Percentiles rank a stretch among this genome's conserved stretches.
Evolutionary conservation across 2,113 vertebrate genomes (phyloP).

Genomic region (Buteo buteo): DNA sequence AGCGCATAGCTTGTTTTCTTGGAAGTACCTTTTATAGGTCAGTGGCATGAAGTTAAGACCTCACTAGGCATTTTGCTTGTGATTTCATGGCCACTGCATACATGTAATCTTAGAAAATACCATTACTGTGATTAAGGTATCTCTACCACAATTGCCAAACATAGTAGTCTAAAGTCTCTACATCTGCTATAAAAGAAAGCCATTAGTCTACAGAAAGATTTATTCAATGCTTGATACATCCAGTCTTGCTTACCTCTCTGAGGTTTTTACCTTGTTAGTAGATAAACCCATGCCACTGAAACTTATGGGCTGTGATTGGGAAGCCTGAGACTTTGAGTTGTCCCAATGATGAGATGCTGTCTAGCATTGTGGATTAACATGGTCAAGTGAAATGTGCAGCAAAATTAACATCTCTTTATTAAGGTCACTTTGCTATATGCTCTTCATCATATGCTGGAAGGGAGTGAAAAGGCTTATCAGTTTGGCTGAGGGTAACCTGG

Average conservation of each 20-base stretch:
- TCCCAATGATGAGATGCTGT: not conserved
- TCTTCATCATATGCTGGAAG: not conserved
- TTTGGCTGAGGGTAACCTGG: not conserved
- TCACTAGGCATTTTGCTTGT: not conserved
- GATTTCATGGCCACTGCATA: not conserved
- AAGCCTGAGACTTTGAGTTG: not conserved
- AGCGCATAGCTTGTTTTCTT: not conserved
- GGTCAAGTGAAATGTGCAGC: not conserved
- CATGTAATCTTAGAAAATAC: not conserved
- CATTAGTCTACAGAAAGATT: not conserved
- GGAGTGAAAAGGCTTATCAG: not conserved
- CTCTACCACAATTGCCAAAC: not conserved
- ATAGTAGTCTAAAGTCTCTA: not conserved
- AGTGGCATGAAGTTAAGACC: not conserved
- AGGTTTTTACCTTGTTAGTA: not conserved
- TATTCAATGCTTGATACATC: too few species aligned
- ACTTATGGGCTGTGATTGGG: not conserved
- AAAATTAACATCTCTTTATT: not conserved
- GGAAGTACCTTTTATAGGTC: not conserved
- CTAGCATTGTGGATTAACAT: not conserved
- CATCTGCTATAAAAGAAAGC: not conserved
- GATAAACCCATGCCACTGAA: not conserved
- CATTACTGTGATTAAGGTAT: not conserved
- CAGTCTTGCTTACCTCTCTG: not conserved
- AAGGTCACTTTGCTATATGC: not conserved